Percentiles rank a stretch among this genome's conserved stretches.
Evolutionary conservation across 1,140 invertebrate genomes (phyloP).

Genomic region (Myzus persicae): DNA sequence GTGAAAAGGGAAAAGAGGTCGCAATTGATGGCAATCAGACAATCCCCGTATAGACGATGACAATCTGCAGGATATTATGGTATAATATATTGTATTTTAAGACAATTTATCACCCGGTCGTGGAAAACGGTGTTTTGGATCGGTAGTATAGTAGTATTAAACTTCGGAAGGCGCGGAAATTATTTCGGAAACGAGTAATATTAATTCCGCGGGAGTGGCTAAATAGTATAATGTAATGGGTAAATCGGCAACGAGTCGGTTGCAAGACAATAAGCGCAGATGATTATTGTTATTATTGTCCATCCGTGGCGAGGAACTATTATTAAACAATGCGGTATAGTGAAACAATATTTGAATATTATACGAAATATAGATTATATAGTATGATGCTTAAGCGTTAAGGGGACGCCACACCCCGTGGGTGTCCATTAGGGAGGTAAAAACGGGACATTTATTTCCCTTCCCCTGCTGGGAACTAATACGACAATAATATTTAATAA

Average conservation of each 20-base stretch:
- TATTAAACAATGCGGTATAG: background rate
- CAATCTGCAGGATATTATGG: background rate
- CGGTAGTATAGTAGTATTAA: background rate
- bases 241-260: background rate
- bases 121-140: background rate
- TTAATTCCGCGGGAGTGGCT: background rate
- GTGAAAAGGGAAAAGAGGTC: background rate
- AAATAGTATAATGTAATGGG: background rate
- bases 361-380: background rate
- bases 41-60: background rate
- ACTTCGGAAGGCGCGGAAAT: background rate
- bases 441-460: background rate
- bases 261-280: background rate
- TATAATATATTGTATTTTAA: background rate
- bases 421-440: background rate
- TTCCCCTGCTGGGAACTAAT: background rate
- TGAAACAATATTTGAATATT: background rate
- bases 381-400: background rate
- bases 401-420: no score
- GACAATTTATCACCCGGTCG: background rate
- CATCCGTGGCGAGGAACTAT: background rate
- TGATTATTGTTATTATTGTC: background rate
- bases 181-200: background rate
- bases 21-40: background rate
- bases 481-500: background rate